Conservation (phyloP, 2,888 invertebrate species). For the Baronia brevicornis region DNA sequence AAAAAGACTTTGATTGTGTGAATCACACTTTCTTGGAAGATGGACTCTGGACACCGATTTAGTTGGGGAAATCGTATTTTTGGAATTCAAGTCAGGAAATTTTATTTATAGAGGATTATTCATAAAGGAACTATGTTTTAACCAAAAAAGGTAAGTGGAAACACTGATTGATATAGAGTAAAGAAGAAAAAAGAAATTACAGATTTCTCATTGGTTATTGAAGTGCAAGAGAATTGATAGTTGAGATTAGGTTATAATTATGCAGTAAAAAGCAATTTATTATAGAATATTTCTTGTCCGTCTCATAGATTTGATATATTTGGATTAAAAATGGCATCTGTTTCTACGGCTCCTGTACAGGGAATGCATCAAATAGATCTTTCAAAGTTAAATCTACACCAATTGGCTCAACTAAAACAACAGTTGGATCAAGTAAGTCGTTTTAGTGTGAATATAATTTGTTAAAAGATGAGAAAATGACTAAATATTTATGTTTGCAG, state of each 20-base stretch:
- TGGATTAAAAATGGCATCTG: slow-evolving; percentile 67
- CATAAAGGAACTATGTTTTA: too few species aligned
- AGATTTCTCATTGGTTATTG: slow-evolving; percentile 1
- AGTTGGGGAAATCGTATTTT: too few species aligned
- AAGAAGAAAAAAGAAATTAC: too few species aligned
- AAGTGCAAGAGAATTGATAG: slow-evolving; percentile 1
- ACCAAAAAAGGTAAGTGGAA: too few species aligned
- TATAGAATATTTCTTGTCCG: slow-evolving; percentile 1
- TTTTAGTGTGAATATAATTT: too few species aligned
- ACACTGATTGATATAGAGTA: too few species aligned
- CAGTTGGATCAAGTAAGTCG: slow-evolving; percentile 87
- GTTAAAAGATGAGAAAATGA: too few species aligned
- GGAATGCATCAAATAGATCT: slow-evolving; percentile 87
- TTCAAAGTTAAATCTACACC: slow-evolving; percentile 85
- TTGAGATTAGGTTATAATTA: slow-evolving; percentile 25
- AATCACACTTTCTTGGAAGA: too few species aligned
- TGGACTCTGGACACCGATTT: too few species aligned
- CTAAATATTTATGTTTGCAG: slow-evolving; percentile 56
- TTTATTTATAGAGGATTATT: too few species aligned
- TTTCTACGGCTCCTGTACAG: slow-evolving; percentile 77
- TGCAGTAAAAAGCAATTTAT: slow-evolving; percentile 15
- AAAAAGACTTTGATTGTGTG: too few species aligned
- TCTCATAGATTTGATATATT: slow-evolving; percentile 16
- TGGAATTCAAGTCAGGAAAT: too few species aligned
- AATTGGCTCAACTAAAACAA: slow-evolving; percentile 88